Base-by-base conservation (phyloP, 2,113 vertebrate genomes). In the Mus spicilegus region DNA sequence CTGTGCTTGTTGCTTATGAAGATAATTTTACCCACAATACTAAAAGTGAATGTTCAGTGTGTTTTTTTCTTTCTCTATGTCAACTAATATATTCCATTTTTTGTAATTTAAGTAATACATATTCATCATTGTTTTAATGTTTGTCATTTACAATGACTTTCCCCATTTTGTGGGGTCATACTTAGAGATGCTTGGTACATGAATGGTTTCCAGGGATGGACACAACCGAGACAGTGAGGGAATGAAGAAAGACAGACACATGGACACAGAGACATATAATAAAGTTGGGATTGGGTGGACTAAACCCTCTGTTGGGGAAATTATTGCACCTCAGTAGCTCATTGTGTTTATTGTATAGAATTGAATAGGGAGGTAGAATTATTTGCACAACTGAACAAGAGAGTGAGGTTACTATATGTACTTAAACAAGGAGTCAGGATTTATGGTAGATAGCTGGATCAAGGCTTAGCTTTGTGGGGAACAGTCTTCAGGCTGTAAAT, bases 41-140 rank as follows among this genome's bases (percentile, higher is more conserved):
- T 58, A 58, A 63, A 56, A 88, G 33, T 3, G 89, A 3, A 85
- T 2, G 2, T 12, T 84, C 28, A 51, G 42, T 77, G 82, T 85
- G 72, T 42, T 11, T 14, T 61, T 14, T 61, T 84, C 58, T 63
- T 30, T 46, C 42, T 69, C 20, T 75, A 1, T 65, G 73, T 61
- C 51, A 92, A 95, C 78, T 24, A 97, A 88, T 76, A 76, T 9
- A 92, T 90, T 33, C 26, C 56, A 75, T 75, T 12, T 73, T 89
- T 94, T 65, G 33, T 91, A 20, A 89, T 81, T 88, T 85, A 96
- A 89, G 51, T 73, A 65, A 54, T 84, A 3, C 28, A 76, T 46
- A 63, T 54, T 4, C 30, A 85, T 76, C 17, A 87, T 46, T 95
- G 86, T 91, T 96, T 95, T 95, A 89, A 75, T 73, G 22, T 26